phyloP scores from a whole-genome alignment of 1,140 invertebrate genomes.

The Papilio dardanus region DNA sequence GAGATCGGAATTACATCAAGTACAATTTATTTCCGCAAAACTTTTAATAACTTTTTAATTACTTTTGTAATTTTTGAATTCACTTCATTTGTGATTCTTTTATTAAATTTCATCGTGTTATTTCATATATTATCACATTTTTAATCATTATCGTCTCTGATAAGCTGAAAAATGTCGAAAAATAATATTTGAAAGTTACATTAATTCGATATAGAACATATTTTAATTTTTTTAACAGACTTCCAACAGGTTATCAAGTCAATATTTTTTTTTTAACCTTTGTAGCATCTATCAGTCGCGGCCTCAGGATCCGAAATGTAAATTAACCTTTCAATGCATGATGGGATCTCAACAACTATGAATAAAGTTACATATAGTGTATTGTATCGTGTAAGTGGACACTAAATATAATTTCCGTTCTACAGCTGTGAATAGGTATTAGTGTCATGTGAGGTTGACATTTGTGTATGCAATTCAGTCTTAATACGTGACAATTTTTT shows the following conservation, averaged over 20 bases:
- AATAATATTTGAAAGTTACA: conserved; percentile 19
- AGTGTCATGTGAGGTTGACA: conserved; percentile 49
- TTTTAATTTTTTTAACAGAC: too few species aligned
- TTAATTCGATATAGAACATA: too few species aligned
- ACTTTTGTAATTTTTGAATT: neutral
- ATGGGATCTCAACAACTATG: conserved; percentile 67
- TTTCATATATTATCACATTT: conserved; percentile 28
- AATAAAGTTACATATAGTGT: conserved; percentile 47
- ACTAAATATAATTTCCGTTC: conserved; percentile 69
- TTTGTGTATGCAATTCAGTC: conserved; percentile 39
- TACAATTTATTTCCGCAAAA: conserved; percentile 9
- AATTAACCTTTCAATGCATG: conserved; percentile 53
- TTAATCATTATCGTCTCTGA: conserved; percentile 13
- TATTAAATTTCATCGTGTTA: neutral
- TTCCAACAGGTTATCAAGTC: too few species aligned
- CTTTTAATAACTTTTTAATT: neutral
- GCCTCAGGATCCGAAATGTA: conserved; percentile 49
- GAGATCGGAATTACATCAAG: conserved; percentile 9
- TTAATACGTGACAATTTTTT: neutral
- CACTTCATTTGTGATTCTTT: conserved; percentile 15
- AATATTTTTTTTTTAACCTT: too few species aligned
- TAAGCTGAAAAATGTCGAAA: conserved; percentile 32
- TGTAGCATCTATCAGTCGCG: conserved; percentile 49
- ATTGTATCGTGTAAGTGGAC: conserved; percentile 59
- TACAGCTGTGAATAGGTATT: conserved; percentile 75